These are phyloP conservation scores for Lepidurus arcticus DNA, from an alignment of 1,140 invertebrate species.

Conservation along the genomic window DNA sequence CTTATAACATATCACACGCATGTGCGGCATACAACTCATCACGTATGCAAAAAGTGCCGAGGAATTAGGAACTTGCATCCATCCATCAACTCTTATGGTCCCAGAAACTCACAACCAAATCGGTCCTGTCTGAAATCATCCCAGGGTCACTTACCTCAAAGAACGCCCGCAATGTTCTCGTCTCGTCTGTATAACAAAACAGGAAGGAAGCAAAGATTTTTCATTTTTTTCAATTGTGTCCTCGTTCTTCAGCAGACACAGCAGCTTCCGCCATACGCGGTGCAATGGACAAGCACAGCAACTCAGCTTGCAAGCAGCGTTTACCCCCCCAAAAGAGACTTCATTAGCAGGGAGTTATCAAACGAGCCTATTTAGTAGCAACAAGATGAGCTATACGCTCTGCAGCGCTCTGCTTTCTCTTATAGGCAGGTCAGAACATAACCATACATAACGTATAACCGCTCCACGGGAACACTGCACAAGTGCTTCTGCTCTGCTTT, in stretches of 20 bases:
- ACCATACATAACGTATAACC: background rate
- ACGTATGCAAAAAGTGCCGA: constrained; percentile 17
- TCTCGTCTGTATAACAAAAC: background rate
- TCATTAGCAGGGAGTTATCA: background rate
- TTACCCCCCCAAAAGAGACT: background rate
- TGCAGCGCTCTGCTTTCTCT: background rate
- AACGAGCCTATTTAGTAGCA: constrained; percentile 18
- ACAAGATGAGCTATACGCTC: constrained; percentile 10
- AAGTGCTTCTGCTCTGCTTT: background rate
- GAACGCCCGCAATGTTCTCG: background rate
- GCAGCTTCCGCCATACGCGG: background rate
- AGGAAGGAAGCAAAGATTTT: constrained; percentile 1
- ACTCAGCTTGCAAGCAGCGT: background rate
- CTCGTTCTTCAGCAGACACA: background rate
- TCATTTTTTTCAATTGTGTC: background rate
- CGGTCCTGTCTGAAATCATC: background rate
- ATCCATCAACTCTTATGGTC: constrained; percentile 21
- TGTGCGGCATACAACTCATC: background rate
- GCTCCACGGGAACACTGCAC: background rate
- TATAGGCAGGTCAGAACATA: background rate
- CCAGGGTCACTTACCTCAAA: constrained; percentile 18
- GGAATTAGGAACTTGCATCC: background rate
- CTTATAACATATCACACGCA: constrained; percentile 1
- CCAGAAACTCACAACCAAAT: background rate
- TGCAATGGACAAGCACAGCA: background rate